phyloP scores from a whole-genome alignment of 2,888 invertebrate species.

The Ypsolopha scabrella region DNA sequence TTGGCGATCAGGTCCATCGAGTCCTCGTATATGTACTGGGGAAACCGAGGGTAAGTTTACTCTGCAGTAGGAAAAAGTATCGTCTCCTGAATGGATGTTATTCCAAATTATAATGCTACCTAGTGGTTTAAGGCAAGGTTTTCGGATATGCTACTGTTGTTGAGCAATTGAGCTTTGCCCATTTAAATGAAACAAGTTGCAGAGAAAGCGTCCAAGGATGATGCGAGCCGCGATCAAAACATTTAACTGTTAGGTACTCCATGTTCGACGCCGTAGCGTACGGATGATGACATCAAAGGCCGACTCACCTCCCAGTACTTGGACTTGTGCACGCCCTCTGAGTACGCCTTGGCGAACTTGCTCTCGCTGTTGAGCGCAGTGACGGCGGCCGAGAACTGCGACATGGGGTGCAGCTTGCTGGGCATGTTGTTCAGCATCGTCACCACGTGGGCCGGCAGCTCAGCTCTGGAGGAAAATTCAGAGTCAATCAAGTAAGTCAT shows the following conservation, averaged over 20 bases:
- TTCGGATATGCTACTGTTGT: not conserved
- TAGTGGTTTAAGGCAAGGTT: not conserved
- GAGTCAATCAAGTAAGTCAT: no score
- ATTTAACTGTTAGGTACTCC: no score
- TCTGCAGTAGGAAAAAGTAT: no score
- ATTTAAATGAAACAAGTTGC: no score
- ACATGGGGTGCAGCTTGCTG: slow-evolving; percentile 91
- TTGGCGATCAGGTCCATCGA: slow-evolving; percentile 96
- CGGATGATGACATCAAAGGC: not conserved
- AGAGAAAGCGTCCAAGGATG: no score
- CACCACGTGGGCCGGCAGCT: slow-evolving; percentile 92
- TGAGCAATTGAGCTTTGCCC: no score
- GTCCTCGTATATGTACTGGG: slow-evolving; percentile 86
- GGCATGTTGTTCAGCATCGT: slow-evolving; percentile 94
- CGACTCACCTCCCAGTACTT: slow-evolving; percentile 86
- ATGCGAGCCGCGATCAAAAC: no score
- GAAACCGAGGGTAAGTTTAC: slow-evolving; percentile 1
- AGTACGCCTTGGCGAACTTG: slow-evolving; percentile 91
- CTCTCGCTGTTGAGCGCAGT: slow-evolving; percentile 94
- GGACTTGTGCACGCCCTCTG: slow-evolving; percentile 87
- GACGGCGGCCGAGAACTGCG: slow-evolving; percentile 92
- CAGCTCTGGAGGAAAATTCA: slow-evolving; percentile 71
- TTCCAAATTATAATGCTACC: no score
- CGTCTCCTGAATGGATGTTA: no score
- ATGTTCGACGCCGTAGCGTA: no score